Evolutionary conservation across 2,888 invertebrate species (phyloP).

Genomic region (Prenolepis imparis): DNA sequence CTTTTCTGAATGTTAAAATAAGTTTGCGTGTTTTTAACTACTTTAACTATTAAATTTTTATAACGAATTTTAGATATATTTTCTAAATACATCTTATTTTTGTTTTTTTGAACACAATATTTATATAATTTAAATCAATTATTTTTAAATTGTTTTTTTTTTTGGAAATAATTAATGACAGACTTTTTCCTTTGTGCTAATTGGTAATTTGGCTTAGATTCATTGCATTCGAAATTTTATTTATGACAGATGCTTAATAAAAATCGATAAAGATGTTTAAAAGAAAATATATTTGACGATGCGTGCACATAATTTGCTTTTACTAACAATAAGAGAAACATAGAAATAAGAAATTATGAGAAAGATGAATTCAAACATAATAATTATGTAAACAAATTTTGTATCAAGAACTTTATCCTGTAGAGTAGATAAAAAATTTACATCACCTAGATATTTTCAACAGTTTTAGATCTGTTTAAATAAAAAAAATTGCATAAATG

Average conservation of each 20-base stretch:
- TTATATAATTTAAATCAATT: too few species aligned
- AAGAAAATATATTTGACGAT: not conserved
- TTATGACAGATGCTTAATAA: not conserved
- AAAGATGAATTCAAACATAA: not conserved
- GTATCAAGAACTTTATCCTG: not conserved
- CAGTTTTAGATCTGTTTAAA: not conserved
- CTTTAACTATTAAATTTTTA: slow-evolving; percentile 15
- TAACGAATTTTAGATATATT: not conserved
- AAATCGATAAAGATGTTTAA: not conserved
- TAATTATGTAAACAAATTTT: not conserved
- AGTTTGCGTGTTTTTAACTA: not conserved
- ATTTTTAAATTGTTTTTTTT: too few species aligned
- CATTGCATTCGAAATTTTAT: not conserved
- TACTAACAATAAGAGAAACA: not conserved
- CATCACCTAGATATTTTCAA: not conserved
- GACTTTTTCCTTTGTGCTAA: not conserved
- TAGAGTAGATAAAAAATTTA: not conserved
- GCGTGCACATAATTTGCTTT: not conserved
- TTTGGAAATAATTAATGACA: not conserved
- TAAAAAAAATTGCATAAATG: not conserved
- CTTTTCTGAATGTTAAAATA: slow-evolving; percentile 15
- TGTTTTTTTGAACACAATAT: too few species aligned
- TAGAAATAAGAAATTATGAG: not conserved
- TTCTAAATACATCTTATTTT: not conserved
- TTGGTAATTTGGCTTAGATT: not conserved